Evolutionary conservation across 2,797 vertebrate genomes (phyloP), one percentile per base, ranked within the genome.

Genomic region (Gallinago nigripennis): DNA sequence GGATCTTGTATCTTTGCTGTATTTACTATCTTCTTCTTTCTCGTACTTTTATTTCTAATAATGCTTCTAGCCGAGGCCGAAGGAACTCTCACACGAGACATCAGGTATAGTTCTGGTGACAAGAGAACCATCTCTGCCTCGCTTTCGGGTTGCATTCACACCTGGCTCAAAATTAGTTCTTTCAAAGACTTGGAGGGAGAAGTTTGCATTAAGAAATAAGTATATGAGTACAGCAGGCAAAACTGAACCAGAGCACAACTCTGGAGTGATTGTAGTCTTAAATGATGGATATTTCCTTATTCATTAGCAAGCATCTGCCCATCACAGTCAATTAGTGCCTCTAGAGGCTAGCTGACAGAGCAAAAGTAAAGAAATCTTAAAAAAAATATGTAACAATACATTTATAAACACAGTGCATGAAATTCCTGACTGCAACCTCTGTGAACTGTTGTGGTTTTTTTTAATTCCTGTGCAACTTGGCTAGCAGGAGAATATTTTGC

Each of bases 71-170:
- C 98, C 99, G 99, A 91, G 99, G 99, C 99, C 98, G 99, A 98
- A 98, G 99, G 98, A 99, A 99, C 97, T 99, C 99, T 94, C 99
- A 99, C 97, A 97, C 99, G 19, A 99, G 99, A 98, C 99, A 99
- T 97, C 99, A 99, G 99, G 99, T 99, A 99, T 96, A 96, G 98
- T 98, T 96, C 96, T 96, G 54, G 75, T 94, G 95, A 92, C 95
- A 92, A 60, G 61, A 56, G 68, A 92, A 86, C 85, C 39, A 31
- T 31, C 80, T 86, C 94, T 63, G 15, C 76, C 75, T 94, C 16
- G 0, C 88, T 79, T 53, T 84, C 28, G 64, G 88, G 84, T 96
- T 95, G 51, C 54, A 37, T 66, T 95, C 96, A 86, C 54, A 70
- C 93, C 95, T 96, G 94, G 77, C 94, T 96, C 93, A 81, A 31